Base-by-base conservation (phyloP, 2,113 vertebrate genomes). In the Strigops habroptila region DNA sequence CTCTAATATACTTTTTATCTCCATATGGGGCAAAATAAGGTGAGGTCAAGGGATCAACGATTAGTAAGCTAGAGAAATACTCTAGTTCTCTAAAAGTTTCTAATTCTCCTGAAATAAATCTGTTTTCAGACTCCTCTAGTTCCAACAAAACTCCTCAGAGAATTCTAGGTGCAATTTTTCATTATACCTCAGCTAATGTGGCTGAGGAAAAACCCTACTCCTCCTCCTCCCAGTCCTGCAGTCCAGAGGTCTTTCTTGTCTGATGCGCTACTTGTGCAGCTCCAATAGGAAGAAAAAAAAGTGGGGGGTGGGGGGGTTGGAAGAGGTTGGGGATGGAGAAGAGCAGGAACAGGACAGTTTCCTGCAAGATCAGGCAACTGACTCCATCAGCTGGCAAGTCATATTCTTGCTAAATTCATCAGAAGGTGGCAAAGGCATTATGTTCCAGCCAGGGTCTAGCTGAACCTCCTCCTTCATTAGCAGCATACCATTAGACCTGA, bases 221-320 rank as follows among this genome's bases (percentile, higher is more conserved):
- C 18, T 85, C 39, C 41, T 57, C n/a, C 24, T 78, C 46, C 37
- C 24, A 62, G 27, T 59, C n/a, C 64, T 25, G 52, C 28, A 74
- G 44, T n/a, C 23, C 25, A 43, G 33, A 6, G 31, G 14, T 84
- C 71, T 35, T 60, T 37, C 35, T 67, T 35, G 30, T 35, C n/a
- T 59, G 27, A 67, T 46, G 2, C 39, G 25, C 7, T 41, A 44
- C 37, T 49, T 25, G 7, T 19, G 25, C 7, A 70, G 30, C 43
- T 52, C 33, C 49, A 81, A 23, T 0, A 35, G 3, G 3, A 7
- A 18, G 6, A 41, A 12, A 8, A 25, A 10, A 44, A 30, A 48
- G 14, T 4, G 5, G 7, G 1, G 3, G 16, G 13, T 7, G 15
- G 11, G 7, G 39, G 39, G 11, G 39, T 39, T 39, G 39, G 39